These are phyloP conservation scores for Tubulanus polymorphus DNA, from an alignment of 2,888 invertebrate species.

Conservation along the genomic window DNA sequence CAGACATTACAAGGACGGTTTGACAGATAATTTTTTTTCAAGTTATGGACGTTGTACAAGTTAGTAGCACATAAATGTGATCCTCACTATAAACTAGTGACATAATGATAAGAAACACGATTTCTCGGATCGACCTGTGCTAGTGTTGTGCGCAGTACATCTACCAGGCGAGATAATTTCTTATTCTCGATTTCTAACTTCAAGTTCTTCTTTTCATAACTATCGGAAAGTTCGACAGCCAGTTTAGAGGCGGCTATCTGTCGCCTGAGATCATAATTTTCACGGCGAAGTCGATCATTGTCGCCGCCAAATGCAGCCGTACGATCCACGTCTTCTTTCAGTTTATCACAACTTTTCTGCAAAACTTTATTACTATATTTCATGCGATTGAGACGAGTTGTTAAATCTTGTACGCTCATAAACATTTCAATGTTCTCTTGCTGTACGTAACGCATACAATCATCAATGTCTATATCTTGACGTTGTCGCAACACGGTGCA, in stretches of 20 bases:
- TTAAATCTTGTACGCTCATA: constrained; percentile 38
- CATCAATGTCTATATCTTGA: constrained; percentile 65
- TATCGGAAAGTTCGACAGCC: constrained; percentile 48
- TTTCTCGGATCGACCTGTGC: constrained; percentile 4
- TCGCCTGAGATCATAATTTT: constrained; percentile 48
- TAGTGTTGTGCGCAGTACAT: constrained; percentile 30
- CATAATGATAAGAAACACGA: background rate
- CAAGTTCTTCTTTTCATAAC: constrained; percentile 47
- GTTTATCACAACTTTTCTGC: constrained; percentile 37
- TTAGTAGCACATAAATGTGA: too few relatives aligned
- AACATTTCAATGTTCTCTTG: constrained; percentile 51
- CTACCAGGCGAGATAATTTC: constrained; percentile 36
- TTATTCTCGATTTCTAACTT: constrained; percentile 47
- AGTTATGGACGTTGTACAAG: too few relatives aligned
- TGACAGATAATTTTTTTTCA: too few relatives aligned
- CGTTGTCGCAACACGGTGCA: constrained; percentile 77
- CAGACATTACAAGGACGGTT: too few relatives aligned
- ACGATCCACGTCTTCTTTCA: constrained; percentile 41
- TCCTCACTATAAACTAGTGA: background rate
- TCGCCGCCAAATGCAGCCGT: constrained; percentile 49
- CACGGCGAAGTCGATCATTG: constrained; percentile 44
- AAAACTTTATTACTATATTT: constrained; percentile 52
- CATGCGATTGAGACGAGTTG: constrained; percentile 42
- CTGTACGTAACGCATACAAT: constrained; percentile 50
- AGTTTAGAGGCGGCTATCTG: constrained; percentile 44